A percentile compares a stretch with the other conserved stretches of the same genome.
phyloP scores from a whole-genome alignment of 2,797 vertebrate genomes.

The Acanthiza pusilla region DNA sequence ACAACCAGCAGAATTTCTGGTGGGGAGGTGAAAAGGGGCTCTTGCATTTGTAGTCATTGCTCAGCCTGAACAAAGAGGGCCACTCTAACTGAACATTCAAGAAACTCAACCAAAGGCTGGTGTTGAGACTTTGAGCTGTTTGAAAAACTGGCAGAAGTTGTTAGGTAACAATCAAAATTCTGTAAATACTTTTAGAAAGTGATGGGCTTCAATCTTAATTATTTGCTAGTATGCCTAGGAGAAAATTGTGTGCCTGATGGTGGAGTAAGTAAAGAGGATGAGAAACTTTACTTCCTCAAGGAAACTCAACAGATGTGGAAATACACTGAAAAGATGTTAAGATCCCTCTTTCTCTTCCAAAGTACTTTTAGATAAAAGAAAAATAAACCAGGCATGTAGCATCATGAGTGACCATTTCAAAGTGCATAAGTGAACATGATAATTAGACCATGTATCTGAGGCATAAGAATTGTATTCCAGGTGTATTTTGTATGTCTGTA shows the following conservation, averaged over 20 bases:
- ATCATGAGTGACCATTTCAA: not conserved
- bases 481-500: not conserved
- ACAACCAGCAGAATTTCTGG: not conserved
- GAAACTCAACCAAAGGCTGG: not conserved
- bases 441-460: not conserved
- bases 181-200: not conserved
- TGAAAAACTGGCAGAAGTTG: not conserved
- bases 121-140: not conserved
- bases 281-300: not conserved
- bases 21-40: not conserved
- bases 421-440: not conserved
- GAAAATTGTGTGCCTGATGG: not conserved
- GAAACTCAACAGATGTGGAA: not conserved
- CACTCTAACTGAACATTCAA: not conserved
- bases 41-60: not conserved
- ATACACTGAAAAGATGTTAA: not conserved
- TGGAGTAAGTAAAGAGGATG: not conserved
- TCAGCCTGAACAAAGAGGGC: not conserved
- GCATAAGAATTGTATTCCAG: not conserved
- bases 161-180: not conserved
- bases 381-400: not conserved
- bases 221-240: not conserved
- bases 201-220: not conserved
- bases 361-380: not conserved
- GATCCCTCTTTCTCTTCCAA: not conserved